Evolutionary conservation across 2,888 invertebrate genomes (phyloP), one percentile per base, ranked within the genome.

Genomic region (Stenodema calcarata): DNA sequence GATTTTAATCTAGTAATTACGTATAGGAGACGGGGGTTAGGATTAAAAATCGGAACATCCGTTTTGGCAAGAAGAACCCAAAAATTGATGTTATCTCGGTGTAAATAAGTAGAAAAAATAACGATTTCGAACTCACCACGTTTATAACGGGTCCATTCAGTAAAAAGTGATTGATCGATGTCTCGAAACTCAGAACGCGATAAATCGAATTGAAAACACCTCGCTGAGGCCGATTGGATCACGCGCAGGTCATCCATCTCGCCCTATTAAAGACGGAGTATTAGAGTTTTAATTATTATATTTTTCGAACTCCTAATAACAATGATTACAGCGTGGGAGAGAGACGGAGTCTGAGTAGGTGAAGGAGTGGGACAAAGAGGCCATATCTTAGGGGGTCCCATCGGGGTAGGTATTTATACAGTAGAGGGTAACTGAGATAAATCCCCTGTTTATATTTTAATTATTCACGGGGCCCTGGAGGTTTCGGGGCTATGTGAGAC

Each of bases 271-370:
- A 87, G 80, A 47, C 82, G 35, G 35, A 54, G 78, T 87, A 88
- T 86, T 87, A 87, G 86, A 62, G 47, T 86, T 88, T 88, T 88
- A 88, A 88, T 88, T 88, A 88, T 88, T 78, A 87, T 88, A 87
- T 85, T 88, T 87, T 88, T 84, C 87, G 81, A 62, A 73, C 86
- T 84, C 78, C 44, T 88, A 88, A 88, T 88, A 88, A 88, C 88
- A 88, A 88, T 88, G 80, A 88, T 88, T 87, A 82, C 70, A 47
- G 62, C 81, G 41, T 42, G 47, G 80, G 30, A 76, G 78, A 80
- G 30, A 85, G 42, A 73, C 27, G 73, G 47, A 73, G 28, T 16
- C 41, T 9, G 12, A 42, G 30, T 44, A n/a, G 28, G 30, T 12
- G 18, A 41, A 35, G 44, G 28, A 23, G 44, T 28, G 12, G 75